A percentile compares a stretch with the other conserved stretches of the same genome.
These are phyloP conservation scores for Enoplosus armatus DNA, from an alignment of 2,797 vertebrate species.

Conservation along the genomic window DNA sequence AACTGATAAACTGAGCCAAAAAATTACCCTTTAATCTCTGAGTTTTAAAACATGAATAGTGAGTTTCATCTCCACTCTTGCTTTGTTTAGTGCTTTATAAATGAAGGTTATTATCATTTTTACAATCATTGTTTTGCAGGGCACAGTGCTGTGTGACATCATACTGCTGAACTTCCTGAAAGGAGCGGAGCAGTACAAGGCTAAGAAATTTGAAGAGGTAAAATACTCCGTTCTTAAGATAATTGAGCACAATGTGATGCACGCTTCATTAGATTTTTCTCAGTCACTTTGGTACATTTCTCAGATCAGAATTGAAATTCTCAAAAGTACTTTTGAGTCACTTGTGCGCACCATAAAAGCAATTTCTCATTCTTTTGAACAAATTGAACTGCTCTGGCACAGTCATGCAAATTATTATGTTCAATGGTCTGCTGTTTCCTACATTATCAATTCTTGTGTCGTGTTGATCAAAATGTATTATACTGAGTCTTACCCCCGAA, in stretches of 20 bases:
- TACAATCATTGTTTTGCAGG: slow-evolving; percentile 78
- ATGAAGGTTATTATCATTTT: not conserved
- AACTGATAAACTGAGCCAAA: not conserved
- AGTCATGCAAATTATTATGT: too few species aligned
- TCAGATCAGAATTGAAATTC: too few species aligned
- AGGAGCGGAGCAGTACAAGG: slow-evolving; percentile 94
- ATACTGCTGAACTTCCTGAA: slow-evolving; percentile 96
- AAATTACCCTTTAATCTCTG: not conserved
- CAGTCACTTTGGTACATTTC: too few species aligned
- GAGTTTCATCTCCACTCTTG: not conserved
- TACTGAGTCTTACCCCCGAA: too few species aligned
- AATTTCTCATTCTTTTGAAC: too few species aligned
- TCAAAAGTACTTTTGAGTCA: too few species aligned
- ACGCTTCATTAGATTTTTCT: not conserved
- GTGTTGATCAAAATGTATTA: too few species aligned
- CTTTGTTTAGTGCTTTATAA: not conserved
- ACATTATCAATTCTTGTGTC: too few species aligned
- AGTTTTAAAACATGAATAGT: not conserved
- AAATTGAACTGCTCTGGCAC: too few species aligned
- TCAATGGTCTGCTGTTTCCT: too few species aligned
- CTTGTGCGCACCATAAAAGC: too few species aligned
- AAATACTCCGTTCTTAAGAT: not conserved
- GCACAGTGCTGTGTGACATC: slow-evolving; percentile 94
- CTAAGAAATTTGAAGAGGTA: slow-evolving; percentile 97
- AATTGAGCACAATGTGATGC: not conserved